These are phyloP conservation scores for Diplazon laetatorius DNA, from an alignment of 2,888 invertebrate species.

Conservation along the genomic window DNA sequence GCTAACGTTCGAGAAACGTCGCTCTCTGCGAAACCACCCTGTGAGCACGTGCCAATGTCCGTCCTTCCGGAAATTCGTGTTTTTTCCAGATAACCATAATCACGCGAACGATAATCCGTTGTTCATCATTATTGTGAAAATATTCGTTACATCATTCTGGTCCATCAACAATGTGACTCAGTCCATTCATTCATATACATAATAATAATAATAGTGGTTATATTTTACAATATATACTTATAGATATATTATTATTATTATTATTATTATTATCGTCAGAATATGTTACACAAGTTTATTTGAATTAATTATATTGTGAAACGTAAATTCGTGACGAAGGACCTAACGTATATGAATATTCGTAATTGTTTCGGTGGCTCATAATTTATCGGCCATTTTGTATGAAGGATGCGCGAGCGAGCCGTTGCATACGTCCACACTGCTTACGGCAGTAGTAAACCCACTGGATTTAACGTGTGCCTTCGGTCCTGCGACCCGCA, in stretches of 20 bases:
- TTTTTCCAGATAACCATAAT: not conserved
- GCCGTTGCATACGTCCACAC: slow-evolving; percentile 14
- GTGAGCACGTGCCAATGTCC: slow-evolving; percentile 79
- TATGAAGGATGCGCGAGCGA: slow-evolving; percentile 12
- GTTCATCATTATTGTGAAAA: not conserved
- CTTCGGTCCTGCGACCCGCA: slow-evolving; percentile 43
- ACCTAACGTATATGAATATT: slow-evolving; percentile 9
- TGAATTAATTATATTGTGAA: too few species aligned
- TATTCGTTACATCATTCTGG: too few species aligned
- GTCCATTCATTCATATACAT: too few species aligned
- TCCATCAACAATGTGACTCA: too few species aligned
- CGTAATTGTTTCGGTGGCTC: not conserved
- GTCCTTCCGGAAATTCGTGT: slow-evolving; percentile 54
- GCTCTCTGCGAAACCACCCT: slow-evolving; percentile 65
- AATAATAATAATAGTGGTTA: too few species aligned
- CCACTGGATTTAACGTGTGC: slow-evolving; percentile 27
- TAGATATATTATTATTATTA: too few species aligned
- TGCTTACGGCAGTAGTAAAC: slow-evolving; percentile 1
- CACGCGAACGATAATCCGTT: slow-evolving; percentile 32
- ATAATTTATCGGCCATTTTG: slow-evolving; percentile 8
- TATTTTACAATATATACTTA: too few species aligned
- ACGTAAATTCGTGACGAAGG: not conserved
- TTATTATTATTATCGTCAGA: too few species aligned
- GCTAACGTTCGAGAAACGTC: slow-evolving; percentile 69
- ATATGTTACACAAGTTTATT: too few species aligned